A percentile compares a stretch with the other conserved stretches of the same genome.
Evolutionary conservation across 37 sponge, comb jelly and placozoan genomes (phyloP).

Genomic region (Diacarnus erythraeanus): DNA sequence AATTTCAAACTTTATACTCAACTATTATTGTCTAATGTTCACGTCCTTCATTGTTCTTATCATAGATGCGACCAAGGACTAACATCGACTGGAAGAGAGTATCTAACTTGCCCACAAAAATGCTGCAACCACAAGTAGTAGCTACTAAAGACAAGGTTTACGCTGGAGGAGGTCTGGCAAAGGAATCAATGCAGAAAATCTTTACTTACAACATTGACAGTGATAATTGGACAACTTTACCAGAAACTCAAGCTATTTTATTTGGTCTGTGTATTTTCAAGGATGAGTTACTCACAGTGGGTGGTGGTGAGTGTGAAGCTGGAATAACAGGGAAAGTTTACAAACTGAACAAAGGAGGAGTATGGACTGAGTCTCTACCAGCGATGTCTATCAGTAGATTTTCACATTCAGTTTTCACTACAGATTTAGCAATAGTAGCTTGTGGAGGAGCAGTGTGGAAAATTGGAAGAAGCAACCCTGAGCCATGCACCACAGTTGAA

Average conservation of each 20-base stretch:
- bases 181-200: not conserved
- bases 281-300: conserved; percentile 1
- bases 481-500: not conserved
- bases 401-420: not conserved
- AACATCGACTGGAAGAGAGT: conserved; percentile 18
- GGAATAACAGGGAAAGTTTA: not conserved
- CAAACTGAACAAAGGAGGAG: not conserved
- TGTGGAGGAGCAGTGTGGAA: conserved; percentile 19
- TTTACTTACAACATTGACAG: not conserved
- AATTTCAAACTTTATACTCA: too few species aligned
- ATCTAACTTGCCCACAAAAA: not conserved
- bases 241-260: not conserved
- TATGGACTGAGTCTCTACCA: not conserved
- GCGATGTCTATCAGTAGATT: conserved; percentile 9
- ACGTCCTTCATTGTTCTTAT: too few species aligned
- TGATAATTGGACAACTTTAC: conserved; percentile 6
- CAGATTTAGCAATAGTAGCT: conserved; percentile 2
- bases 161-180: conserved; percentile 19
- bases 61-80: not conserved
- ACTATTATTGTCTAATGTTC: too few species aligned
- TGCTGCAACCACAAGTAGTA: conserved; percentile 4
- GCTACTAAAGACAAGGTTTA: conserved; percentile 7
- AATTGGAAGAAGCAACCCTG: too few species aligned
- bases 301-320: not conserved
- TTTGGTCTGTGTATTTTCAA: conserved; percentile 8